Base-by-base conservation (phyloP, 2,113 vertebrate species). In the Rana temporaria region DNA sequence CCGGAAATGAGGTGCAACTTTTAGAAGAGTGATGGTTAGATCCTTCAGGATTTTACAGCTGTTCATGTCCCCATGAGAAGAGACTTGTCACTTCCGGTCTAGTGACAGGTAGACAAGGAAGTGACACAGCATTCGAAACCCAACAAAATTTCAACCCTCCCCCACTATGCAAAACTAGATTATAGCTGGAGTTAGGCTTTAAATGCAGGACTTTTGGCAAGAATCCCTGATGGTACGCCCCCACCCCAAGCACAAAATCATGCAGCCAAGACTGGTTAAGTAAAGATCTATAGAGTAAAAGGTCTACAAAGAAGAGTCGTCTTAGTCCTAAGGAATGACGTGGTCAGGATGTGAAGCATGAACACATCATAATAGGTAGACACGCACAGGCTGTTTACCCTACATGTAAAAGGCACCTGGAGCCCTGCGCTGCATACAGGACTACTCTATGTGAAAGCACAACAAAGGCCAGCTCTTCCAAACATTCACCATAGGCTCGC, bases 331-430 rank as follows among this genome's bases (percentile, higher is more conserved):
- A 63, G 60, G 19, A 14, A 16, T 74, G 71, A 74, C 71, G 71
- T 74, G 55, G 71, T 74, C 55, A 74, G 71, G 71, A 59, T 74
- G 71, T 74, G 71, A 38, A 60, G 71, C 71, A 55, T 57, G 55
- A 73, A 34, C 24, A 24, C 53, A 20, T 53, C 26, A 59, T 20
- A 53, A 53, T 70, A 74, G 55, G 71, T 74, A 22, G 19, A 73
- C 70, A 60, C 19, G 19, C 71, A 57, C 9, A 9, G 9, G 55
- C 30, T 60, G 71, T 59, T 74, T 38, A 22, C 30, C 34, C 20
- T 11, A 15, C 22, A 60, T 60, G 71, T 60, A 26, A 38, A 34
- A 56, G 71, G 74, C 74, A 48, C 59, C 74, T 77, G 73, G 59
- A 24, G 15, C 38, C 17, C 26, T 60, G 34, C 52, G 72, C 19